Base-by-base conservation (phyloP, 2,888 invertebrate species). In the Platycnemis pennipes region DNA sequence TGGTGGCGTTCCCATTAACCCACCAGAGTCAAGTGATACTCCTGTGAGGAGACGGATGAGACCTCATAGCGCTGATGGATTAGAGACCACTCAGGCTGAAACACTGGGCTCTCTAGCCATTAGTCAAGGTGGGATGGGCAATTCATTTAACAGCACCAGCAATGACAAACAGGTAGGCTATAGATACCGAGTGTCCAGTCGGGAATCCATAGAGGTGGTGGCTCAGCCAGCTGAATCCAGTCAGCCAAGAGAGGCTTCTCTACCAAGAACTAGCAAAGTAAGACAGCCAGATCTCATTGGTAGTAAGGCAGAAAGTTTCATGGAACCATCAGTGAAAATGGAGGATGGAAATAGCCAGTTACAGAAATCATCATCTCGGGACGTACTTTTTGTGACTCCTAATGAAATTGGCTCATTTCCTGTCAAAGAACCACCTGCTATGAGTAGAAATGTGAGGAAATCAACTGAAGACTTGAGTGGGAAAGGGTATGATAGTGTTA, bases 1-100 rank as follows among this genome's bases (percentile, higher is more conserved):
- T 95, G 97, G 97, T 95, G 96, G 97, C 95, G 97, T 95, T 44
- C 94, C 95, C 94, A 86, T 94, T 22, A 94, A 94, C 37, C 53
- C 89, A 22, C 49, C 94, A 37, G 87, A 94, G 46, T 31, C 31
- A 22, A 13, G 22, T 56, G 53, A 89, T 85, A 45, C 94, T 49
- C 91, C 87, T 19, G 94, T 56, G 11, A 56, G 91, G 63, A 91
- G 91, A 63, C 63, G 91, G 0, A 63, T 91, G 91, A 63, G 91
- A n/a, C 91, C 91, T n/a, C 56, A 63, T 42, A 88, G 88, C 42
- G 88, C 94, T n/a, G 94, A 94, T 87, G 86, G 63, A 22, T 56
- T 87, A 37, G 94, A 94, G 37, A 63, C 86, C 5, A 94, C 53
- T 13, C 86, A 94, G 42, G 13, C 88, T n/a, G 94, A 46, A 56